phyloP scores from a whole-genome alignment of 2,797 vertebrate species.

The Aphelocoma californica region DNA sequence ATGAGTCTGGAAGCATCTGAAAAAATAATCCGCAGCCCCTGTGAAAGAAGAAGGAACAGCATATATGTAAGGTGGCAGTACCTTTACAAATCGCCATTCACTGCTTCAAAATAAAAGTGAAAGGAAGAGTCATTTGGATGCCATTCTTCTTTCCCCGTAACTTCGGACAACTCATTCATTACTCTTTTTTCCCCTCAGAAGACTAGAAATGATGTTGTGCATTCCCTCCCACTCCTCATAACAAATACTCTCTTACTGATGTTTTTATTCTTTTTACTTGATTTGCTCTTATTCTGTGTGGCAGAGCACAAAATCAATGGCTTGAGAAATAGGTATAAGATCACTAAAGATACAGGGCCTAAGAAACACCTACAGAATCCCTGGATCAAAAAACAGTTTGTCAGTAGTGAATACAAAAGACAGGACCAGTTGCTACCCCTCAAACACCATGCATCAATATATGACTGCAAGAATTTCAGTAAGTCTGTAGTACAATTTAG shows the following conservation, averaged over 20 bases:
- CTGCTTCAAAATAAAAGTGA: not conserved
- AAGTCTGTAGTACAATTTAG: not conserved
- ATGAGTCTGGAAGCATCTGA: conserved; percentile 88
- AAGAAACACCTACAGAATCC: not conserved
- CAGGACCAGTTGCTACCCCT: not conserved
- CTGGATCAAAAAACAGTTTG: not conserved
- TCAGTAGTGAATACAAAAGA: not conserved
- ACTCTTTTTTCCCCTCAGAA: not conserved
- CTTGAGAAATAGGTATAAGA: not conserved
- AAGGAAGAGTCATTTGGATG: not conserved
- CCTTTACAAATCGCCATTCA: not conserved
- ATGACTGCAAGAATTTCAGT: not conserved
- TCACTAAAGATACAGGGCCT: not conserved
- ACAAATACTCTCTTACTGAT: not conserved
- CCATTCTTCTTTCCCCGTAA: not conserved
- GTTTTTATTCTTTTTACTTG: not conserved
- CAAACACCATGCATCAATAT: not conserved
- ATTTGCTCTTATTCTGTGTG: not conserved
- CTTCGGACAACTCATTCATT: not conserved
- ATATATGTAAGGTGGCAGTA: not conserved
- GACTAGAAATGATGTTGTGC: not conserved
- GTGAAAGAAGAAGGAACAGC: not conserved
- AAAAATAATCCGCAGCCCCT: conserved; percentile 94
- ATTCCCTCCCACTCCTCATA: not conserved
- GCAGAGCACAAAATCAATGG: not conserved